phyloP scores from a whole-genome alignment of 2,797 vertebrate species.

The Pseudochirops corinnae region DNA sequence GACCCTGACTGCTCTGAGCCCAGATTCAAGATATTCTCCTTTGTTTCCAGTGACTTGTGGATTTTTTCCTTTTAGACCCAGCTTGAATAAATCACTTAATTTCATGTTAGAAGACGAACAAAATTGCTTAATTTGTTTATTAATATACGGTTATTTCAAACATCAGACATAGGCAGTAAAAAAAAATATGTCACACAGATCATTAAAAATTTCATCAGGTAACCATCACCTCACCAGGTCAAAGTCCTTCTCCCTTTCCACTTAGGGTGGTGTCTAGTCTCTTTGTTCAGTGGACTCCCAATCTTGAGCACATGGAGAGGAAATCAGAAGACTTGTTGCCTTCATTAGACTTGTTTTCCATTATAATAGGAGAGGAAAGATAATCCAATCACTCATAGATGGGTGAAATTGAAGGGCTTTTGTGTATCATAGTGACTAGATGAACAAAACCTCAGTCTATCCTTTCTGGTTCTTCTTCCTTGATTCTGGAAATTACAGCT shows the following conservation, averaged over 20 bases:
- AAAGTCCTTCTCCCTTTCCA: not conserved
- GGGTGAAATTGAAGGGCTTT: not conserved
- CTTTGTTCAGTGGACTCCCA: not conserved
- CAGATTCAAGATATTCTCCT: not conserved
- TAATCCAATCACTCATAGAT: not conserved
- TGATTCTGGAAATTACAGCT: no score
- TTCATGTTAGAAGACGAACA: not conserved
- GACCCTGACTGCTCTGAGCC: not conserved
- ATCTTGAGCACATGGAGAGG: not conserved
- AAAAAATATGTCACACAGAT: not conserved
- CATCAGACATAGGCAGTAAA: not conserved
- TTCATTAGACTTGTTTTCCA: not conserved
- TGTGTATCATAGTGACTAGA: not conserved
- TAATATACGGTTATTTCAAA: not conserved
- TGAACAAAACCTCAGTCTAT: not conserved
- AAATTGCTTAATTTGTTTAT: not conserved
- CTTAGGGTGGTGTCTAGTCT: not conserved
- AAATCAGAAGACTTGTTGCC: not conserved
- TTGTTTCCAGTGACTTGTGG: not conserved
- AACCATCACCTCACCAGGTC: not conserved
- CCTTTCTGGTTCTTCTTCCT: no score
- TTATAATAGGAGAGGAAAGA: not conserved
- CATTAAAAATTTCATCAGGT: not conserved
- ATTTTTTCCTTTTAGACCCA: not conserved
- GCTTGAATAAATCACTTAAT: not conserved